phyloP scores from a whole-genome alignment of 2,113 vertebrate species.

The Ophiodon elongatus region DNA sequence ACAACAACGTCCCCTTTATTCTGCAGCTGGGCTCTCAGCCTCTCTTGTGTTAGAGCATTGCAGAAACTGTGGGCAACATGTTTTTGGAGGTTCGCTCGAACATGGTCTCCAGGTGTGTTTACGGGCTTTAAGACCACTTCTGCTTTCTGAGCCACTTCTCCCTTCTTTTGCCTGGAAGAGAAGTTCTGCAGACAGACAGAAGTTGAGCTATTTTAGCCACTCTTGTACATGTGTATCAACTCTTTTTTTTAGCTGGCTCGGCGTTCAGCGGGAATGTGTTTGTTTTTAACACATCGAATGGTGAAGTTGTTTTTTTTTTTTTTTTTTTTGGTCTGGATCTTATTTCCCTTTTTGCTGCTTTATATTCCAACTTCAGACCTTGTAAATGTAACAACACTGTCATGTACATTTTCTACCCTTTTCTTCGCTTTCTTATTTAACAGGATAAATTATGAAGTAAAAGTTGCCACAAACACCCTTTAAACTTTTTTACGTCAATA shows the following conservation, averaged over 20 bases:
- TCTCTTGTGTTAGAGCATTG: conserved; percentile 30
- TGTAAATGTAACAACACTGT: not conserved
- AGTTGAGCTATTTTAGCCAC: conserved; percentile 56
- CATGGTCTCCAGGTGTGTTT: conserved; percentile 61
- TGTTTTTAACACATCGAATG: conserved; percentile 1
- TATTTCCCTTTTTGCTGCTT: not conserved
- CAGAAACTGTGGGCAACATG: not conserved
- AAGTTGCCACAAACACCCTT: not conserved
- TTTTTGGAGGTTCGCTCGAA: not conserved
- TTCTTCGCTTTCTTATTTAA: not conserved
- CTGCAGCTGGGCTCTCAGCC: conserved; percentile 14
- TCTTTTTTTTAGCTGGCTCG: conserved; percentile 1
- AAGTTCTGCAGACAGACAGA: conserved; percentile 64
- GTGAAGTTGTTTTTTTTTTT: conserved; percentile 12
- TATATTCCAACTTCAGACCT: not conserved
- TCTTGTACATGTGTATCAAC: not conserved
- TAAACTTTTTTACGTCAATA: not conserved
- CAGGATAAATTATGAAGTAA: not conserved
- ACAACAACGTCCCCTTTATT: conserved; percentile 54
- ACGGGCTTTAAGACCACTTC: conserved; percentile 66
- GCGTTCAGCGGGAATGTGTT: not conserved
- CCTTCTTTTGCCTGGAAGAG: conserved; percentile 73
- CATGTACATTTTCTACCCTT: not conserved
- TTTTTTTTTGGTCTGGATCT: conserved; percentile 9
- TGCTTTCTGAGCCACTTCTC: conserved; percentile 83